Evolutionary conservation across 2,888 invertebrate species (phyloP), one percentile per base, ranked within the genome.

Genomic region (Allolobophora icterica): DNA sequence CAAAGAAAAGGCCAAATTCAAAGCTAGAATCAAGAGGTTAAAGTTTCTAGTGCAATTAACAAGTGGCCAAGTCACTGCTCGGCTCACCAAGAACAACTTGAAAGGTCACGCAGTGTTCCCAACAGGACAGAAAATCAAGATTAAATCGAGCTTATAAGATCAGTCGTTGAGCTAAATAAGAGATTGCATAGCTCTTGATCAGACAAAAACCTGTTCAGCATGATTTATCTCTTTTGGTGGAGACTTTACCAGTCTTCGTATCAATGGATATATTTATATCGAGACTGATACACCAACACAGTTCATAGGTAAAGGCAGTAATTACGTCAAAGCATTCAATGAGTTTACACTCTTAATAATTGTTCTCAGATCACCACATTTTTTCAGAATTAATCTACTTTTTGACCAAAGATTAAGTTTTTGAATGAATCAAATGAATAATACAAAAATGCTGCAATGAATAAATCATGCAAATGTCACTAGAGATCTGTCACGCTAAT

Each of bases 191-290:
- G 71, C n/a, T 71, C 71, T 71, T n/a, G 24, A 71, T 71, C 71
- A 71, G 71, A 71, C 71, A 71, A 71, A 30, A n/a, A n/a, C 71
- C 71, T 71, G 71, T 71, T 71, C 71, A 71, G 71, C 71, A 71
- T 71, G 71, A 71, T 71, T 71, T 71, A 71, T 71, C 71, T 71
- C 71, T n/a, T n/a, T 71, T 71, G 71, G 71, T 71, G 71, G 71
- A 71, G 71, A n/a, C 71, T n/a, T n/a, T 8, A n/a, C 71, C 71
- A 71, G n/a, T 71, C 71, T 0, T 71, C 19, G n/a, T 71, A 71
- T 71, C 71, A 71, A 8, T n/a, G 71, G n/a, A n/a, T n/a, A 71
- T 71, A 71, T 71, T 71, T 71, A 71, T 71, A 71, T 71, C 71
- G 8, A 1, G 13, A n/a, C 30, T n/a, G 71, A 71, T n/a, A 71